Base-by-base conservation (phyloP, 2,113 vertebrate species). In the Platichthys flesus region DNA sequence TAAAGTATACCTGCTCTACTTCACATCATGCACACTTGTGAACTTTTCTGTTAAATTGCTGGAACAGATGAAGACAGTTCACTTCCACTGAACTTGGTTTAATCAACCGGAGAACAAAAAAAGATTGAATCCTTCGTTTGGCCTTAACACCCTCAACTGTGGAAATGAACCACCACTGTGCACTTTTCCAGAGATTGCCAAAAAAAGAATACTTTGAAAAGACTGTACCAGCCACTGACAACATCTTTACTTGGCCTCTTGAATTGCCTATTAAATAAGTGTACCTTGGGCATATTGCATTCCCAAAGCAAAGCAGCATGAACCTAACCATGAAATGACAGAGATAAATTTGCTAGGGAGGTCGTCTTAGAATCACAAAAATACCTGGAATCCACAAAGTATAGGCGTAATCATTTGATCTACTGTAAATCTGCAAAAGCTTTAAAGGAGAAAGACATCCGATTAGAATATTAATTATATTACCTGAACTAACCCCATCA, bases 31-130 rank as follows among this genome's bases (percentile, higher is more conserved):
- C 23, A 15, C 45, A 2, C 2, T 15, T 58, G 9, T 5, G 0
- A 74, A 79, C 5, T 24, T 37, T 52, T 42, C 55, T 72, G 51
- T 77, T 70, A 61, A 79, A 86, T 59, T 57, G 75, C 76, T 56
- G 57, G 69, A 78, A 82, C 54, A 55, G 56, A 86, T 67, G 60
- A 64, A 74, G 65, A 49, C 62, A 90, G 87, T 90, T 85, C 91
- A 80, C 52, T 35, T 51, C 49, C 49, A 51, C 49, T 51, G 4
- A 51, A 51, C 49, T 51, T 51, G 54, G 62, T 64, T 35, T 20
- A 70, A 31, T 45, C 66, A 59, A 55, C 54, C 49, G 8, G 73
- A 69, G 40, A 7, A 51, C 20, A 20, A 14, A 14, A 35, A 14
- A 13, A 35, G 12, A 45, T 45, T 2, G 3, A 18, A 64, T 67